phyloP scores from a whole-genome alignment of 1,140 invertebrate genomes.

The Notospermus geniculatus region DNA sequence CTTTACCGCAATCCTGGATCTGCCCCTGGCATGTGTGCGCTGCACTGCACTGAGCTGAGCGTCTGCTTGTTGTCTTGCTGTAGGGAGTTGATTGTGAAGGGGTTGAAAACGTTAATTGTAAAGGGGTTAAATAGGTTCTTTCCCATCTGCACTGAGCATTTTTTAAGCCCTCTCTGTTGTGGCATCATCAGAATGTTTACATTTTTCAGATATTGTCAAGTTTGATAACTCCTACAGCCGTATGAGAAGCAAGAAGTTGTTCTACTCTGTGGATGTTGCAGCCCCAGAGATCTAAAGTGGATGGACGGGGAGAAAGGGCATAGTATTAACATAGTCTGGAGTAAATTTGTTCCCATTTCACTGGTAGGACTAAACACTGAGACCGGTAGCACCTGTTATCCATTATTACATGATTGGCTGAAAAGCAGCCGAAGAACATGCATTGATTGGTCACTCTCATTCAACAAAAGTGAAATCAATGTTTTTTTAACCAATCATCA shows the following conservation, averaged over 20 bases:
- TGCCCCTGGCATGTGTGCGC: too few species aligned
- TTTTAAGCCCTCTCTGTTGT: background rate
- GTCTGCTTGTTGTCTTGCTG: background rate
- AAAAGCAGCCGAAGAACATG: too few species aligned
- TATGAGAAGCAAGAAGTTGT: conserved; percentile 76
- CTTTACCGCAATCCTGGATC: too few species aligned
- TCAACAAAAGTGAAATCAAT: too few species aligned
- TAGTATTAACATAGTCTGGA: too few species aligned
- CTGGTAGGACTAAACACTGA: too few species aligned
- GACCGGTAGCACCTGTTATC: too few species aligned
- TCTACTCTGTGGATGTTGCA: conserved; percentile 60
- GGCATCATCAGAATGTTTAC: conserved; percentile 13
- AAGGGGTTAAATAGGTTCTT: background rate
- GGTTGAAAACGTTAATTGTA: background rate
- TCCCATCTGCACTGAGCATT: background rate
- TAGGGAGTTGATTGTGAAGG: background rate
- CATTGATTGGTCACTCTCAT: too few species aligned
- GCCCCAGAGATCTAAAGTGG: conserved; percentile 64
- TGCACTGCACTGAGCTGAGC: too few species aligned
- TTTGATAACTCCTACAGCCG: conserved; percentile 87
- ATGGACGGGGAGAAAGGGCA: conserved; percentile 36
- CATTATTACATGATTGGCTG: too few species aligned
- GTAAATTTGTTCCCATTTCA: too few species aligned
- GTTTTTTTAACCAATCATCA: too few species aligned
- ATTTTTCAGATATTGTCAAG: conserved; percentile 73